Evolutionary conservation across 2,797 vertebrate species (phyloP).

Genomic region (Argyrosomus regius): DNA sequence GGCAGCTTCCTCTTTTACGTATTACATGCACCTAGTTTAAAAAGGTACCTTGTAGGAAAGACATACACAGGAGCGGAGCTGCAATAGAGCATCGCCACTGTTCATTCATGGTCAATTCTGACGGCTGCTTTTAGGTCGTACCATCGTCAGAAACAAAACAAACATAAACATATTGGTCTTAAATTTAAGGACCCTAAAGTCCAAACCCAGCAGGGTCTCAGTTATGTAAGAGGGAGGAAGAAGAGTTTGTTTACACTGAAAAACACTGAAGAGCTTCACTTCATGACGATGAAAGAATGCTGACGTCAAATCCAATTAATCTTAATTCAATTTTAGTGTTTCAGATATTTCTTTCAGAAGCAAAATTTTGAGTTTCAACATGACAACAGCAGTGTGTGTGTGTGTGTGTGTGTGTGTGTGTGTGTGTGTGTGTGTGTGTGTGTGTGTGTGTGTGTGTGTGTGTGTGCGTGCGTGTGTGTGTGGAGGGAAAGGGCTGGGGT

Average conservation of each 20-base stretch:
- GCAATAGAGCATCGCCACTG: background rate
- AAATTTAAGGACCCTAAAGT: background rate
- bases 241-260: background rate
- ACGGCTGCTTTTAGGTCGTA: background rate
- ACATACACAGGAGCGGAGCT: background rate
- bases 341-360: background rate
- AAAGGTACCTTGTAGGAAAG: background rate
- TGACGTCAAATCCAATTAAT: background rate
- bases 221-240: background rate
- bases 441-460: slow-evolving; percentile 47
- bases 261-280: background rate
- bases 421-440: slow-evolving; percentile 45
- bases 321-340: background rate
- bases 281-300: background rate
- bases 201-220: background rate
- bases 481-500: slow-evolving; percentile 29
- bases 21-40: background rate
- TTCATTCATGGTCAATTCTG: background rate
- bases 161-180: background rate
- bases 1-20: slow-evolving; percentile 36
- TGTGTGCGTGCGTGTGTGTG: slow-evolving; percentile 46
- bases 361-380: slow-evolving; percentile 39
- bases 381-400: slow-evolving; percentile 63
- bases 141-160: background rate
- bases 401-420: slow-evolving; percentile 36